Percentiles rank a stretch among this genome's conserved stretches.
phyloP scores from a whole-genome alignment of 2,797 vertebrate genomes.

The Mallotus villosus region DNA sequence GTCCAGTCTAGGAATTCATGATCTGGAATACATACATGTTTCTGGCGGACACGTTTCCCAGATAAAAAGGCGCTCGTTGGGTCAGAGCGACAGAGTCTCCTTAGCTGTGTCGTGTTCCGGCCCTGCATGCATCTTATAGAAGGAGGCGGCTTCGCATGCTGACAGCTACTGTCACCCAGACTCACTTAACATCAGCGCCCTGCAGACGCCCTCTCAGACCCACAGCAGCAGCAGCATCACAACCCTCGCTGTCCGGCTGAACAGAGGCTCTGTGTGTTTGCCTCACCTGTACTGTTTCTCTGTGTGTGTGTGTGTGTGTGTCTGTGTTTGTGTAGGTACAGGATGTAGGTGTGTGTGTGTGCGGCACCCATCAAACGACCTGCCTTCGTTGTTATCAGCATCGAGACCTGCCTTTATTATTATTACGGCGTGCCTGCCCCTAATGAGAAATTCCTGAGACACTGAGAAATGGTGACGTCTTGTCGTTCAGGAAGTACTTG shows the following conservation, averaged over 20 bases:
- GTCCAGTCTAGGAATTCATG: too few relatives aligned
- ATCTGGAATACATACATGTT: too few relatives aligned
- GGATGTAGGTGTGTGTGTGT: constrained; percentile 17
- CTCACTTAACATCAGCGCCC: background rate
- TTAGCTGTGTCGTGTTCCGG: background rate
- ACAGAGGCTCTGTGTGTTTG: constrained; percentile 1
- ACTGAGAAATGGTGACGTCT: background rate
- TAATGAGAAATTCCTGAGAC: background rate
- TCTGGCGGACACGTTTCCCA: too few relatives aligned
- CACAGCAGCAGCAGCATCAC: background rate
- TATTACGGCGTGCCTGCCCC: background rate
- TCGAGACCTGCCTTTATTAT: too few relatives aligned
- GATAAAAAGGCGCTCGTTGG: background rate
- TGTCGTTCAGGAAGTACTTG: constrained; percentile 23
- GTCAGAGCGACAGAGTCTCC: background rate
- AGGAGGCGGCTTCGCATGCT: background rate
- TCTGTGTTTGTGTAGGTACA: constrained; percentile 3
- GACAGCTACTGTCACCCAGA: background rate
- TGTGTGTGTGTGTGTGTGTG: background rate
- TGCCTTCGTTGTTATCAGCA: background rate
- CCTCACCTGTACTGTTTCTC: background rate
- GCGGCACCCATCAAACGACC: background rate
- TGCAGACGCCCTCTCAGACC: background rate
- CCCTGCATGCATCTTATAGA: background rate
- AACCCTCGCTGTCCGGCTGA: background rate